These are phyloP conservation scores for Macropus fuliginosus DNA, from an alignment of 2,797 vertebrate species.

Conservation along the genomic window DNA sequence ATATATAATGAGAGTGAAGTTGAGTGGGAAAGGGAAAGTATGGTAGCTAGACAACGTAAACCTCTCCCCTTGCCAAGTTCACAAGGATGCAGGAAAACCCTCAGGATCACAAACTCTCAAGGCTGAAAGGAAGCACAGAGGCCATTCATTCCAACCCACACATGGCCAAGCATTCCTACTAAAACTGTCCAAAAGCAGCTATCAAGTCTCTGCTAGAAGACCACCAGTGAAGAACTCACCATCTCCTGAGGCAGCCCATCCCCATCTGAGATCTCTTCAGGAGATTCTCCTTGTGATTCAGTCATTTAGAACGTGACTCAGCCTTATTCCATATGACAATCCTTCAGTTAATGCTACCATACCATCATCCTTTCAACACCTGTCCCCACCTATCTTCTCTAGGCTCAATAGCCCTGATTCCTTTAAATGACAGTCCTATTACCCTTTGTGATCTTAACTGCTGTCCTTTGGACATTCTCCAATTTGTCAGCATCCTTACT, in stretches of 20 bases:
- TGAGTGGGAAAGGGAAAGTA: not conserved
- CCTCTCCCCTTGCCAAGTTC: not conserved
- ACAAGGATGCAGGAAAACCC: not conserved
- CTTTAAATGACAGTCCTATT: not conserved
- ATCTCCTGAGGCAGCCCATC: too few species aligned
- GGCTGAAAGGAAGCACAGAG: not conserved
- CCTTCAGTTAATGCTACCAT: not conserved
- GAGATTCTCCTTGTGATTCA: not conserved
- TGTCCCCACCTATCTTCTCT: not conserved
- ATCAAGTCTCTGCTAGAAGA: not conserved
- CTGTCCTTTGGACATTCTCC: not conserved
- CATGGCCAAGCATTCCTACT: not conserved
- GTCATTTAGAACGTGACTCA: not conserved
- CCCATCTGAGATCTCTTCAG: not conserved
- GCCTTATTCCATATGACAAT: not conserved
- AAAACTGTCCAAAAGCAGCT: not conserved
- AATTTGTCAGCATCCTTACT: not conserved
- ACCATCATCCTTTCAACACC: not conserved
- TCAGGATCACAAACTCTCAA: not conserved
- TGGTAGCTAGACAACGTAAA: not conserved
- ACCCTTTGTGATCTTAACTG: not conserved
- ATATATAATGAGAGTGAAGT: not conserved
- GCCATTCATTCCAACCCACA: not conserved
- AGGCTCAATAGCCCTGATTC: not conserved
- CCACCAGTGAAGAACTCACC: not conserved